Conservation (phyloP, 2,888 invertebrate species). For the Digitonthophagus gazella region DNA sequence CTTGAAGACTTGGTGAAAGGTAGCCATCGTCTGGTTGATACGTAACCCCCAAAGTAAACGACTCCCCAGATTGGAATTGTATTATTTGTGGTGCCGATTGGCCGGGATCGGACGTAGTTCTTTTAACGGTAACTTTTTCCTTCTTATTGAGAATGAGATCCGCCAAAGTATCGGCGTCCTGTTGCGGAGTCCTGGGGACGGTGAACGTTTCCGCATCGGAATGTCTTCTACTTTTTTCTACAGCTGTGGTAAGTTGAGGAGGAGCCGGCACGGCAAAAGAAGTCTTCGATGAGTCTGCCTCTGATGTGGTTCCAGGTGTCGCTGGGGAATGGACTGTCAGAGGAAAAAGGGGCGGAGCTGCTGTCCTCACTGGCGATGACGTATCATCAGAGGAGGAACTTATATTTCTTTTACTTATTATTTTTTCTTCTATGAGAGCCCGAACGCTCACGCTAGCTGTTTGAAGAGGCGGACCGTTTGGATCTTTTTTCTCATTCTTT, state of each 20-base stretch:
- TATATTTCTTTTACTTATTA: conserved; percentile 79
- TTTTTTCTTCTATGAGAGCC: conserved; percentile 89
- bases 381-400: conserved; percentile 46
- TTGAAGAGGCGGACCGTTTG: conserved; percentile 79
- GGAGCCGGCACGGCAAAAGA: conserved; percentile 61
- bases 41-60: conserved; percentile 63
- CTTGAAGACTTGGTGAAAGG: conserved; percentile 66
- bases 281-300: conserved; percentile 46
- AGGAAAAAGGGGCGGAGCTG: conserved; percentile 50
- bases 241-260: conserved; percentile 44
- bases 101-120: conserved; percentile 72
- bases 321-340: conserved; percentile 52
- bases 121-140: conserved; percentile 69
- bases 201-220: conserved; percentile 60
- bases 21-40: conserved; percentile 62
- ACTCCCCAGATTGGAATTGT: conserved; percentile 60
- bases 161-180: conserved; percentile 75
- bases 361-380: conserved; percentile 45
- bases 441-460: conserved; percentile 90
- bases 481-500: conserved; percentile 82
- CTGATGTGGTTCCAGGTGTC: conserved; percentile 33
- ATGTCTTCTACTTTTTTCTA: conserved; percentile 57
- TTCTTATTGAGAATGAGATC: conserved; percentile 69
- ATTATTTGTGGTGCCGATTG: conserved; percentile 59
- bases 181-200: conserved; percentile 53